Evolutionary conservation across 2,797 vertebrate genomes (phyloP), one percentile per base, ranked within the genome.

Genomic region (Lophius americanus): DNA sequence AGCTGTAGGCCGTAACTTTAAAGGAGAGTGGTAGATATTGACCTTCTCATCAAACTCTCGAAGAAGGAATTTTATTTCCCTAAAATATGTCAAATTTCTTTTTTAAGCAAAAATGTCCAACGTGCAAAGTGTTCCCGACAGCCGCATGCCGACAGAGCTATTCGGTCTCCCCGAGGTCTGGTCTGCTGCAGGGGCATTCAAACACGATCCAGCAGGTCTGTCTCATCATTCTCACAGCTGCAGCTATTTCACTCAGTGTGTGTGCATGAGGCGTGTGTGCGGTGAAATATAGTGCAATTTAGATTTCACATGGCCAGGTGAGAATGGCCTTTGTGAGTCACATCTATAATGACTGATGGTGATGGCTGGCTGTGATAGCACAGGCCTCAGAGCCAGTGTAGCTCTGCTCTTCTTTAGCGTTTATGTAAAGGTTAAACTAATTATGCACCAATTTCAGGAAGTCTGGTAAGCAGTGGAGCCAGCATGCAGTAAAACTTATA

Each of bases 271-370:
- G 70, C 69, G 69, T 41, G 74, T 62, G 68, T 44, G 47, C 55
- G 32, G 54, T 85, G 84, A 84, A 80, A 85, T 81, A 73, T 74
- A 69, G 74, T 32, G 61, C 58, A 46, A 58, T 69, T 54, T 68
- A 72, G 61, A 6, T 37, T 37, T 83, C 61, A 77, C 73, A 67
- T 71, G 68, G 62, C 68, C 48, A 58, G 68, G 78, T 65, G 74
- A 83, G 67, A 78, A 78, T 59, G 60, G 78, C 66, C 37, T 77
- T 81, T 84, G 60, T 72, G 10, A 84, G 82, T 82, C 79, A 75
- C 78, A 73, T 81, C 66, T 74, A 57, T 75, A 69, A 79, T 78
- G 83, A 85, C 62, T 70, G 68, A 85, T 70, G 60, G 53, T 54
- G 73, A 79, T 55, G 64, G 68, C 56, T 51, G 70, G 49, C 75